Base-by-base conservation (phyloP, 2,113 vertebrate genomes). In the Megalops atlanticus region DNA sequence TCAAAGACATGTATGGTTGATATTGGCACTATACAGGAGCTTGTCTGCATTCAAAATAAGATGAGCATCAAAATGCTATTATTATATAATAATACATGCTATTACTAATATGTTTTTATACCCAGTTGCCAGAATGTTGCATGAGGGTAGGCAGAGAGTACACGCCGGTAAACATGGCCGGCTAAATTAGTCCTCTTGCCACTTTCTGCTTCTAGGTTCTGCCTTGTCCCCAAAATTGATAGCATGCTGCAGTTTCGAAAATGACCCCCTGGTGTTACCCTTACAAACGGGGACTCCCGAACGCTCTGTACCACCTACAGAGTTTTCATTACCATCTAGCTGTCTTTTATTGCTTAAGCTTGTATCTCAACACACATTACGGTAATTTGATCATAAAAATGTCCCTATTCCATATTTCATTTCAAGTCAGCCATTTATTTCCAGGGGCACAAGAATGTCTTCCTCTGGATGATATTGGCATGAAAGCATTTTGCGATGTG, bases 231-330 rank as follows among this genome's bases (percentile, higher is more conserved):
- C 95, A 96, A 97, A 98, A 98, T 98, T 98, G 97, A 99, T 97
- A 98, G 96, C 96, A 97, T 92, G 95, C 96, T 96, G 95, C 95
- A 98, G 97, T 98, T 98, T 96, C 94, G n/a, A 97, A 99, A 98
- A 98, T 98, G 97, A 99, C 96, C 95, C 95, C 96, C 92, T 98
- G 97, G 99, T 97, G 96, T 97, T 96, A 95, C 93, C 93, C 95
- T 96, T 96, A 96, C 94, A 96, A 96, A 95, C 94, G 93, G 94
- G 92, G 95, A 93, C 95, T 94, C 94, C 89, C 79, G 95, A 96
- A 94, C 95, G 94, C 95, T 94, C 93, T 93, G 94, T 96, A 96
- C 96, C 96, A 96, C 94, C 95, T 94, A 91, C 93, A 81, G 94
- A 95, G 93, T 95, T 97, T 97, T 96, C 95, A 97, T 98, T 96